Evolutionary conservation across 2,113 vertebrate species (phyloP).

Genomic region (Xerus inauris): DNA sequence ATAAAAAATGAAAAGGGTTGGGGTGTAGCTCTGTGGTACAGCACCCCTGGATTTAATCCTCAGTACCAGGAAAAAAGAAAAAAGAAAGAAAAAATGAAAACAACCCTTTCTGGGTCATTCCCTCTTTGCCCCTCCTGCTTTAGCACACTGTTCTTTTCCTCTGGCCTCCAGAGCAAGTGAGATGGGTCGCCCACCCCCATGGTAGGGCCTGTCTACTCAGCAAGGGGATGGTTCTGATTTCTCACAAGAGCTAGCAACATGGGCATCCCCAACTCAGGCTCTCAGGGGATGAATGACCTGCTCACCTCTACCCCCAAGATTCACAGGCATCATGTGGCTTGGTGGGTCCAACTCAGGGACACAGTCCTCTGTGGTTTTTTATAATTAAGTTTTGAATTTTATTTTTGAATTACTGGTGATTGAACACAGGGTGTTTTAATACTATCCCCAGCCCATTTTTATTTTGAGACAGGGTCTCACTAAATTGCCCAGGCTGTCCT

Average conservation of each 20-base stretch:
- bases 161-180: not conserved
- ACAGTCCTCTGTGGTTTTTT: too few relatives aligned
- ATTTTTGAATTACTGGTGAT: too few relatives aligned
- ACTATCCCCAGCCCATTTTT: too few relatives aligned
- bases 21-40: too few relatives aligned
- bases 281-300: not conserved
- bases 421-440: too few relatives aligned
- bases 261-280: not conserved
- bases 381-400: too few relatives aligned
- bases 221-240: not conserved
- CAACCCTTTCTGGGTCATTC: not conserved
- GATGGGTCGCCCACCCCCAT: not conserved
- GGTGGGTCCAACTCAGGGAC: not conserved
- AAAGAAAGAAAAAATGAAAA: not conserved
- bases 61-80: too few relatives aligned
- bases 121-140: too few relatives aligned
- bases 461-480: too few relatives aligned
- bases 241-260: not conserved
- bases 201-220: not conserved
- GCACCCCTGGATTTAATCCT: too few relatives aligned
- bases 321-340: not conserved
- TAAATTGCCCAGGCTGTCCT: too few relatives aligned
- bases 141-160: not conserved
- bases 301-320: not conserved
- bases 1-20: too few relatives aligned